phyloP scores from a whole-genome alignment of 2,113 vertebrate species.

The Chunga burmeisteri region DNA sequence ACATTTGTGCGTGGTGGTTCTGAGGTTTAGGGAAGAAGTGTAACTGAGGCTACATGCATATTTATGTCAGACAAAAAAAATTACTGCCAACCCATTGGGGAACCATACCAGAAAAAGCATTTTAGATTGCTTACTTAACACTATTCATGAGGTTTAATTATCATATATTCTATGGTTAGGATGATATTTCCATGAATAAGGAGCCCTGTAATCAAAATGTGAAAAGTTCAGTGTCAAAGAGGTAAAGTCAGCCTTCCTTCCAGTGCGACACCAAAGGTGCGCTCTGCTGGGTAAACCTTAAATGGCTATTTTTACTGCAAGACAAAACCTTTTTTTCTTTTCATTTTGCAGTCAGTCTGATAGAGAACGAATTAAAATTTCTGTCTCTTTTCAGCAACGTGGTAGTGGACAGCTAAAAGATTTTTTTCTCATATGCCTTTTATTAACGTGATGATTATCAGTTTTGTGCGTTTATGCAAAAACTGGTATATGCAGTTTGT shows the following conservation, averaged over 20 bases:
- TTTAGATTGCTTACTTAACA: background rate
- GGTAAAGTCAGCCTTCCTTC: background rate
- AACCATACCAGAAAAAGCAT: background rate
- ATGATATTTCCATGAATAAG: background rate
- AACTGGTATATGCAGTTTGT: background rate
- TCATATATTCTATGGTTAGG: background rate
- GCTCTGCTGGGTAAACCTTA: background rate
- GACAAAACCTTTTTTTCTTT: background rate
- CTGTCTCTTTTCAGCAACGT: background rate
- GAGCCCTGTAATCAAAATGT: background rate
- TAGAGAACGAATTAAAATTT: background rate
- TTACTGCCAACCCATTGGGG: background rate
- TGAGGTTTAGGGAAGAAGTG: background rate
- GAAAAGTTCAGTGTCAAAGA: background rate
- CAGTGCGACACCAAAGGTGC: background rate
- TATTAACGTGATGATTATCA: background rate
- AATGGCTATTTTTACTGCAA: background rate
- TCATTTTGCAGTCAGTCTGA: background rate
- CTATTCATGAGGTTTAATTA: background rate
- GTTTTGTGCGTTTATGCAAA: background rate
- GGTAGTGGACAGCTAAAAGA: background rate
- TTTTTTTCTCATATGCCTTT: background rate
- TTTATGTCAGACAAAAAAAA: background rate
- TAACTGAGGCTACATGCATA: background rate
- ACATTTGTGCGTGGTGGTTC: background rate